Evolutionary conservation across 53 echinoderm and acorn worm species (phyloP).

Genomic region (Echinometra lucunter): DNA sequence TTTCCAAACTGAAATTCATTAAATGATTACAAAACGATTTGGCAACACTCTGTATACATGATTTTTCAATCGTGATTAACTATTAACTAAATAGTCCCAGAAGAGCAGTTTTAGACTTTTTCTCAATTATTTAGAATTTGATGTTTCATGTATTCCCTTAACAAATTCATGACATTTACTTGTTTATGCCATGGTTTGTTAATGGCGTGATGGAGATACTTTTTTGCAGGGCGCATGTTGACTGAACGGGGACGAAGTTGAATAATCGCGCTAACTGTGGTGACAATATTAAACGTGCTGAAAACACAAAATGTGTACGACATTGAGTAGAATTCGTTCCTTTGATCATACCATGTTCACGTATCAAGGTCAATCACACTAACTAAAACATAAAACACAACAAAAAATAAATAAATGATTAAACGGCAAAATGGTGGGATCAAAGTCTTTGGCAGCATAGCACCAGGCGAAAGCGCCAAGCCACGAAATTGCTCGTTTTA

Average conservation of each 20-base stretch:
- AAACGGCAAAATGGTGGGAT: conserved; percentile 35
- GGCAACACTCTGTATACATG: no score
- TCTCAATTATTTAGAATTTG: not conserved
- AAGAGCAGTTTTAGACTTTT: not conserved
- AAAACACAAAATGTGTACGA: not conserved
- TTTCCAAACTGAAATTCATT: no score
- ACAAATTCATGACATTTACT: not conserved
- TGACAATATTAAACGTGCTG: conserved; percentile 10
- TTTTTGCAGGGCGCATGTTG: not conserved
- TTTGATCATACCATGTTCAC: not conserved
- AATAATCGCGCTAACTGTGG: not conserved
- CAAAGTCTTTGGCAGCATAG: conserved; percentile 15
- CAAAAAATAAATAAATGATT: not conserved
- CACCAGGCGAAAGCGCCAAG: conserved; percentile 40
- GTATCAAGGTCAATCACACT: not conserved
- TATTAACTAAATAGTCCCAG: no score
- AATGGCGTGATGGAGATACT: no score
- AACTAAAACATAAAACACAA: not conserved
- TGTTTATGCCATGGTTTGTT: not conserved
- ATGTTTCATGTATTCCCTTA: not conserved
- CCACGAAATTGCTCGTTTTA: conserved; percentile 53
- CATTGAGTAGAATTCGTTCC: not conserved
- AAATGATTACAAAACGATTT: no score
- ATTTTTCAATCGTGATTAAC: no score
- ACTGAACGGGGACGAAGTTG: not conserved